These are phyloP conservation scores for Sprattus sprattus DNA, from an alignment of 2,113 vertebrate species.

Conservation along the genomic window DNA sequence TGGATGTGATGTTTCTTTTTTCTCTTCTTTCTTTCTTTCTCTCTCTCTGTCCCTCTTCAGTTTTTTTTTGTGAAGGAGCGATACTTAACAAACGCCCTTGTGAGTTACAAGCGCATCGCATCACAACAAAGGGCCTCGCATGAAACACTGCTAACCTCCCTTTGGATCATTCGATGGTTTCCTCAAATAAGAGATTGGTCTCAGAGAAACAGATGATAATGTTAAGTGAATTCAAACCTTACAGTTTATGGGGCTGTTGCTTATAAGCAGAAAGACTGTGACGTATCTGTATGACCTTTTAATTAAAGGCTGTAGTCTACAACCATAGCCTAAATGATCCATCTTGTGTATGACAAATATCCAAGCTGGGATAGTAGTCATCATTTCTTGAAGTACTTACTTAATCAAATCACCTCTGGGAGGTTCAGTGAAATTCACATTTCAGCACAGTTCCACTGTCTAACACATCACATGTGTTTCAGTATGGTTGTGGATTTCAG, in stretches of 20 bases:
- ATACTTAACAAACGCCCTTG: slow-evolving; percentile 45
- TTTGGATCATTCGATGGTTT: background rate
- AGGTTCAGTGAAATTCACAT: background rate
- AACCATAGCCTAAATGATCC: background rate
- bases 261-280: background rate
- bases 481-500: background rate
- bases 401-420: background rate
- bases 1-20: slow-evolving; percentile 33
- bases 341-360: background rate
- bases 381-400: no score
- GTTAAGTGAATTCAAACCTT: background rate
- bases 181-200: background rate
- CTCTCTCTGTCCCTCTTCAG: slow-evolving; percentile 32
- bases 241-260: background rate
- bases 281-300: background rate
- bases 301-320: background rate
- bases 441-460: background rate
- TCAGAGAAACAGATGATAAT: background rate
- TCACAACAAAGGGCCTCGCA: slow-evolving; percentile 26
- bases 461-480: background rate
- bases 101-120: slow-evolving; percentile 35
- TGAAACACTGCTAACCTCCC: background rate
- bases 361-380: background rate
- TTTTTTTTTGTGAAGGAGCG: slow-evolving; percentile 11
- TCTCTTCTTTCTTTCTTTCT: slow-evolving; percentile 46